Base-by-base conservation (phyloP, 2,113 vertebrate genomes). In the Tyrannus savana region DNA sequence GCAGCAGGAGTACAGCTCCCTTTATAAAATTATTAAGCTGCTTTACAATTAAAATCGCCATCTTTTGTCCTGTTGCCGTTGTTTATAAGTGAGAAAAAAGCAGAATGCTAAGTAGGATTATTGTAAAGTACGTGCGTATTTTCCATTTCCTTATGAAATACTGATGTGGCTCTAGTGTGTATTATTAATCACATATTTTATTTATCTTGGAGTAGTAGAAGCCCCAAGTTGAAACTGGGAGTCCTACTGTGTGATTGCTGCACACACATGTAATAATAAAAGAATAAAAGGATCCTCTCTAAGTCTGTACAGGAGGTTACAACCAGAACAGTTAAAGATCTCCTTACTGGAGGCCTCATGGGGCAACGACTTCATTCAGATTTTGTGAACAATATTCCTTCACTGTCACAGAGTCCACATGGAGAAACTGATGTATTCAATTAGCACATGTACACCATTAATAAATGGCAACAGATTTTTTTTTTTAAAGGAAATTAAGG, bases 1-100 rank as follows among this genome's bases (percentile, higher is more conserved):
- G 41, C 78, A 91, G 87, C 71, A 80, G 83, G 69, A 96, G 69
- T 69, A 90, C n/a, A 52, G 68, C 72, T 96, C 68, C 66, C 80
- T 96, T 95, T 94, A 89, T 95, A 72, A 94, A 89, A 97, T 92
- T 87, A 96, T 93, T 97, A 96, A 93, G 47, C 80, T 86, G 50
- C 85, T 96, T 97, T 91, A 90, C 75, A 94, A 94, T 96, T 95
- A 96, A 95, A 97, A 96, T 93, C 73, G 49, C 74, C 37, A 19
- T 93, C 74, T 94, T 96, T 97, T 93, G 84, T 96, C 91, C 84
- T 87, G 71, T 77, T 92, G 22, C 73, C 82, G 56, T 64, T 96
- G 93, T 93, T 97, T 96, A 82, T 77, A 84, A 95, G 42, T 27
- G 58, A 89, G 82, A 85, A 95, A 71, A 93, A 95, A 90, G 41